These are phyloP conservation scores for Phyllopteryx taeniolatus DNA, from an alignment of 2,113 vertebrate genomes.

Conservation along the genomic window DNA sequence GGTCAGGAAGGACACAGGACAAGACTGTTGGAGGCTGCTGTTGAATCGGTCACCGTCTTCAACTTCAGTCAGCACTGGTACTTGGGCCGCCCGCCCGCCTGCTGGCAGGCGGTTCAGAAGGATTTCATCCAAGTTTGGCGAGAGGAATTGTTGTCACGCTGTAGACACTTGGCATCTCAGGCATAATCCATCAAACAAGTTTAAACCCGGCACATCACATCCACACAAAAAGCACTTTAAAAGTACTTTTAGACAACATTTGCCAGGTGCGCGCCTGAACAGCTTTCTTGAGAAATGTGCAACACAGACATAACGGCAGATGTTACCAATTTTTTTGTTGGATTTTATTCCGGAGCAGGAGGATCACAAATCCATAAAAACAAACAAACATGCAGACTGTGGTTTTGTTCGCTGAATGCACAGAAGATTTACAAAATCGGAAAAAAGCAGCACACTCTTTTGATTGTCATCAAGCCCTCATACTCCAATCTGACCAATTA, in stretches of 20 bases:
- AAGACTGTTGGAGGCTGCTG: background rate
- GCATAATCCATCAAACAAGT: slow-evolving; percentile 15
- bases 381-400: background rate
- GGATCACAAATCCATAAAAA: background rate
- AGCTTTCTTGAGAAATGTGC: background rate
- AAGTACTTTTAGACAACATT: background rate
- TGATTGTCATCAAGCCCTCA: no score
- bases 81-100: background rate
- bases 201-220: slow-evolving; percentile 11
- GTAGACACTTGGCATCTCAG: slow-evolving; percentile 26
- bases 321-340: background rate
- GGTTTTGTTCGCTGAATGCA: background rate
- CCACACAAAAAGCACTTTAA: background rate
- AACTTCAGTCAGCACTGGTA: slow-evolving; percentile 26
- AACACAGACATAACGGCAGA: background rate
- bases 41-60: background rate
- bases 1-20: background rate
- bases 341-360: background rate
- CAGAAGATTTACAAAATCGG: background rate
- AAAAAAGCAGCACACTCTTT: no score
- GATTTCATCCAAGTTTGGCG: slow-evolving; percentile 29
- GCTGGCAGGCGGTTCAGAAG: slow-evolving; percentile 28
- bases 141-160: slow-evolving; percentile 26
- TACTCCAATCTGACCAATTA: no score
- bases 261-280: background rate